A percentile compares a stretch with the other conserved stretches of the same genome.
phyloP scores from a whole-genome alignment of 2,113 vertebrate genomes.

The Sinocyclocheilus grahami region DNA sequence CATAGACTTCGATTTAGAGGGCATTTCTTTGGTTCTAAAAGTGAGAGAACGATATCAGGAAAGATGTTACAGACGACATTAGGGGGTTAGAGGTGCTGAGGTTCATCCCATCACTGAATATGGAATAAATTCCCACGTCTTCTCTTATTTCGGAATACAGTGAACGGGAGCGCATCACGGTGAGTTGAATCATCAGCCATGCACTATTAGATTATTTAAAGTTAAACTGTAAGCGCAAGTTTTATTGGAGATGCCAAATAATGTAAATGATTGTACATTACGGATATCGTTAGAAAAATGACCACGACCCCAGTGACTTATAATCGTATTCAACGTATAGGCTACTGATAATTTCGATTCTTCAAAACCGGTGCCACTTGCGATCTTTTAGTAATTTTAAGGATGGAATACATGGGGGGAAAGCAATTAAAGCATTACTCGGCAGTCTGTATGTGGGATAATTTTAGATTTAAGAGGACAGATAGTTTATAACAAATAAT shows the following conservation, averaged over 20 bases:
- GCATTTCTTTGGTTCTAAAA: constrained; percentile 36
- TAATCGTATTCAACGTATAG: background rate
- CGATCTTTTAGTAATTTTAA: background rate
- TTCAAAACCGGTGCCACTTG: background rate
- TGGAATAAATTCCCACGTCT: constrained; percentile 42
- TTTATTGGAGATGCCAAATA: background rate
- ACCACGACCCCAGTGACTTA: background rate
- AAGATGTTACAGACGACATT: constrained; percentile 50
- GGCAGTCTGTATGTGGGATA: background rate
- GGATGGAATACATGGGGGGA: background rate
- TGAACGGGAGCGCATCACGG: constrained; percentile 10
- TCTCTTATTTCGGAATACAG: constrained; percentile 20
- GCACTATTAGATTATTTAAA: background rate
- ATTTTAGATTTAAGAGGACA: background rate
- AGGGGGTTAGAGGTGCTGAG: constrained; percentile 32
- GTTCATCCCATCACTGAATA: constrained; percentile 34
- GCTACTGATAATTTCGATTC: background rate
- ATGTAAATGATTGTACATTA: background rate
- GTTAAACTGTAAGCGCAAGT: constrained; percentile 7
- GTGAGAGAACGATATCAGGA: constrained; percentile 28
- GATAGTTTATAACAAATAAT: background rate
- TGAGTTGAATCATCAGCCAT: constrained; percentile 2
- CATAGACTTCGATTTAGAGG: background rate
- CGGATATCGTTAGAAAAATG: background rate
- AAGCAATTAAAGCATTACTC: background rate